Evolutionary conservation across 1,140 invertebrate genomes (phyloP).

Genomic region (Drosophila biarmipes): DNA sequence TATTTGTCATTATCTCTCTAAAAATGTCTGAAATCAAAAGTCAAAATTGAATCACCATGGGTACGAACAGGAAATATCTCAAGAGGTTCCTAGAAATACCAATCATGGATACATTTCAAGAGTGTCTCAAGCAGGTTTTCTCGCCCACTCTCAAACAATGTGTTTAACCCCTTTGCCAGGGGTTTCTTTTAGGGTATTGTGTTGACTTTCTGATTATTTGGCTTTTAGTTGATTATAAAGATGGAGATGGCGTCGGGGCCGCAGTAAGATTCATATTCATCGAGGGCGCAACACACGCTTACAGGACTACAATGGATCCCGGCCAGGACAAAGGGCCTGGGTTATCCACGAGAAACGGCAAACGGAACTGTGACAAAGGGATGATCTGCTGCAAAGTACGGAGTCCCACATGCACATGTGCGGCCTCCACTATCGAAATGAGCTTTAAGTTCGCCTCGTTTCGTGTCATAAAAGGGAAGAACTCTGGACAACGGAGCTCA

Average conservation of each 20-base stretch:
- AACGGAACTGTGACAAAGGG: constrained; percentile 69
- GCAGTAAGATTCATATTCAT: constrained; percentile 37
- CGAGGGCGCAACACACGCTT: constrained; percentile 24
- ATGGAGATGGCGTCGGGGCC: constrained; percentile 18
- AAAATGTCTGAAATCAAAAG: not conserved
- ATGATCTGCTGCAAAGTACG: constrained; percentile 41
- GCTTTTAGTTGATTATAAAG: constrained; percentile 82
- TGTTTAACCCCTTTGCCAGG: constrained; percentile 28
- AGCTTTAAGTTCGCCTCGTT: constrained; percentile 61
- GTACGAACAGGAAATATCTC: constrained; percentile 2
- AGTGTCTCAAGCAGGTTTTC: not conserved
- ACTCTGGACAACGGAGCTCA: constrained; percentile 50
- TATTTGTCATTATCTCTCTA: not conserved
- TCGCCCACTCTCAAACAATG: constrained; percentile 31
- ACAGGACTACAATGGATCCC: constrained; percentile 49
- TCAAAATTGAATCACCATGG: constrained; percentile 6
- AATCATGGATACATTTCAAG: constrained; percentile 20
- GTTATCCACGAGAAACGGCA: constrained; percentile 46
- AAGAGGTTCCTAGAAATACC: constrained; percentile 18
- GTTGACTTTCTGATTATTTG: constrained; percentile 80
- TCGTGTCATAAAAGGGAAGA: constrained; percentile 51
- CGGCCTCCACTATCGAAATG: constrained; percentile 13
- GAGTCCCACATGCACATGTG: constrained; percentile 3
- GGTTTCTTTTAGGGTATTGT: constrained; percentile 52
- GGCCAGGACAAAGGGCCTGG: constrained; percentile 53